These are phyloP conservation scores for Nebria salina DNA, from an alignment of 2,888 invertebrate species.

Conservation along the genomic window DNA sequence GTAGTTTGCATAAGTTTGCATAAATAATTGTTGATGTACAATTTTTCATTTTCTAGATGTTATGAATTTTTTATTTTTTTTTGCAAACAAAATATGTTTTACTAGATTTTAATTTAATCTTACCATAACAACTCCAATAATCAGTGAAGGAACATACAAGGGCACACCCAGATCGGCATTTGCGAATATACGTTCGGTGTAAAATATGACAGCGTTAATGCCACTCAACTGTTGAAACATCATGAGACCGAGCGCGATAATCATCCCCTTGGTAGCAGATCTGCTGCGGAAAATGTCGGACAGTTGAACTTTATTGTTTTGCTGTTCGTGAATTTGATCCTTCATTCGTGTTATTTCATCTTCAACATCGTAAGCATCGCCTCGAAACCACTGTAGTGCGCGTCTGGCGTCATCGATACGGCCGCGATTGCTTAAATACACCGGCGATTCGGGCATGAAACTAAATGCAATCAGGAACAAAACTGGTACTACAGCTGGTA, in stretches of 20 bases:
- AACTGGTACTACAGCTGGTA: conserved; percentile 61
- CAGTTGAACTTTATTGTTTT: conserved; percentile 63
- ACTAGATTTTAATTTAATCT: background rate
- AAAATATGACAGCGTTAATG: conserved; percentile 60
- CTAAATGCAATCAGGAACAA: conserved; percentile 63
- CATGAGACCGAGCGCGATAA: conserved; percentile 61
- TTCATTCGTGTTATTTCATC: conserved; percentile 66
- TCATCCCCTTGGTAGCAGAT: conserved; percentile 50
- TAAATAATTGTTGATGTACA: conserved; percentile 21
- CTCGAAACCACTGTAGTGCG: conserved; percentile 71
- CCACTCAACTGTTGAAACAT: conserved; percentile 62
- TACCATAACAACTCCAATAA: conserved; percentile 62
- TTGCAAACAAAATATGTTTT: no score
- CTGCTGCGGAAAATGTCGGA: conserved; percentile 62
- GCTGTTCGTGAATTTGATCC: conserved; percentile 63
- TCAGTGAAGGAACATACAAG: conserved; percentile 59
- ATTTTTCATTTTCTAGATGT: background rate
- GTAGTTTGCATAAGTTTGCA: conserved; percentile 17
- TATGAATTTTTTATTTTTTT: no score
- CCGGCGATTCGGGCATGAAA: conserved; percentile 79
- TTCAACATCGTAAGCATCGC: conserved; percentile 68
- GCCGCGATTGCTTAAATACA: conserved; percentile 68
- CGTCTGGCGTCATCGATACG: conserved; percentile 68
- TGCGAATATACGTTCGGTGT: conserved; percentile 57
- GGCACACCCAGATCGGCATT: conserved; percentile 55